phyloP scores from a whole-genome alignment of 2,888 invertebrate genomes.

The Isoperla grammatica region DNA sequence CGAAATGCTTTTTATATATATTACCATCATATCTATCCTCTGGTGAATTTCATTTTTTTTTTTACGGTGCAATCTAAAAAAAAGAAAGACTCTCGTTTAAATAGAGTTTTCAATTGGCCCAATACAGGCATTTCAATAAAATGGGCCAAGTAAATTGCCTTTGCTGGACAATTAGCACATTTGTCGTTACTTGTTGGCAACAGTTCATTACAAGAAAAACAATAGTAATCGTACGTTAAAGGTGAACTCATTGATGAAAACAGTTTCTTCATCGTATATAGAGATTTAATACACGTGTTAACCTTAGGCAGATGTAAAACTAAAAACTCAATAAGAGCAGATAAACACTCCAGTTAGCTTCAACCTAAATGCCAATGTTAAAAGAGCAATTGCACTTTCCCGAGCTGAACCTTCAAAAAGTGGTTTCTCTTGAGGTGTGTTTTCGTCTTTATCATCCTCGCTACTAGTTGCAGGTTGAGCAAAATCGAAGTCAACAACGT shows the following conservation, averaged over 20 bases:
- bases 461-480: too few species aligned
- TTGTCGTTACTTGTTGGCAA: not conserved
- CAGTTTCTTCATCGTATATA: constrained; percentile 2
- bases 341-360: not conserved
- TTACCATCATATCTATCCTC: too few species aligned
- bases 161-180: not conserved
- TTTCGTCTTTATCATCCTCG: too few species aligned
- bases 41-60: not conserved
- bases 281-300: not conserved
- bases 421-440: too few species aligned
- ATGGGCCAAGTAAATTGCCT: not conserved
- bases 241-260: not conserved
- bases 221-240: not conserved
- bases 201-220: not conserved
- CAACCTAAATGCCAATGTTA: constrained; percentile 1
- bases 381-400: not conserved
- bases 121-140: constrained; percentile 2
- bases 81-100: not conserved
- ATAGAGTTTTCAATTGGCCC: not conserved
- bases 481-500: too few species aligned
- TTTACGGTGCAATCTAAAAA: not conserved
- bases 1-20: too few species aligned
- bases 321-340: not conserved
- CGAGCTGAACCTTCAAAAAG: too few species aligned
- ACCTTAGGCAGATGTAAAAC: not conserved